A percentile compares a stretch with the other conserved stretches of the same genome.
phyloP scores from a whole-genome alignment of 2,113 vertebrate species.

The Philantomba maxwellii region DNA sequence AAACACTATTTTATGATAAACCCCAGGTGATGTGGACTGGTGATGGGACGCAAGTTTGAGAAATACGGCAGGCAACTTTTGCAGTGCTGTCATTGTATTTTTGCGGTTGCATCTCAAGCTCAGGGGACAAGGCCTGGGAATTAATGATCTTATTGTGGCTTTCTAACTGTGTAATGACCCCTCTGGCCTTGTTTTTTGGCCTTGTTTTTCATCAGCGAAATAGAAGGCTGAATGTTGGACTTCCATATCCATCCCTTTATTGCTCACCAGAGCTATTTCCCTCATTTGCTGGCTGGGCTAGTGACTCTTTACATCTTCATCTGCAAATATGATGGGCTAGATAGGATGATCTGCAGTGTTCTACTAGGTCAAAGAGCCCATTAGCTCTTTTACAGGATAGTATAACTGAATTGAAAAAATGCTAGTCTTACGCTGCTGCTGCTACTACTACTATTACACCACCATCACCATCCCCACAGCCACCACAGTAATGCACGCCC shows the following conservation, averaged over 20 bases:
- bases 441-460: background rate
- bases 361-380: background rate
- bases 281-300: background rate
- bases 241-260: background rate
- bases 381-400: background rate
- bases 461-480: rapidly evolving
- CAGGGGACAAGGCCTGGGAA: background rate
- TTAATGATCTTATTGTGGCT: background rate
- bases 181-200: background rate
- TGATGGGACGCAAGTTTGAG: background rate
- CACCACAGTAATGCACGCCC: rapidly evolving
- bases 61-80: background rate
- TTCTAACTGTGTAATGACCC: background rate
- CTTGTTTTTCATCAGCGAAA: background rate
- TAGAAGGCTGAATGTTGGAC: background rate
- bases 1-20: background rate
- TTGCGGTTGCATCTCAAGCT: background rate
- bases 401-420: background rate
- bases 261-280: background rate
- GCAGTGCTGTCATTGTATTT: background rate
- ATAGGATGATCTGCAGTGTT: background rate
- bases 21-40: background rate
- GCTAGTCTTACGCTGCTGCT: background rate
- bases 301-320: background rate
- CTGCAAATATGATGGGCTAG: background rate